Evolutionary conservation across 1,140 invertebrate genomes (phyloP), one percentile per base, ranked within the genome.

Genomic region (Drosophila navojoa): DNA sequence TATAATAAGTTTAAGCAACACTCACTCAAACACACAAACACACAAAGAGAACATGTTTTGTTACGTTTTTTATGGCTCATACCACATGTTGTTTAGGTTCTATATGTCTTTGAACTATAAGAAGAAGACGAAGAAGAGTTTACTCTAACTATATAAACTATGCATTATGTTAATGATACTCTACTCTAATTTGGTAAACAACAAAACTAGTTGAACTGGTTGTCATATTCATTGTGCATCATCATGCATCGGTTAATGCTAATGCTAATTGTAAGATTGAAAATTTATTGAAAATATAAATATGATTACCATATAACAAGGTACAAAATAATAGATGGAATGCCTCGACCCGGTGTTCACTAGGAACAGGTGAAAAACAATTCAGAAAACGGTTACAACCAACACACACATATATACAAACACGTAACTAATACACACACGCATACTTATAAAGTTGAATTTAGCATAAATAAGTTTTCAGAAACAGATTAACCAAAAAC

Each of bases 391-490:
- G 49, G 11, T 58, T 16, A 59, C 38, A 60, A 11, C 15, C 32
- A 58, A 15, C 53, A 71, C 15, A 59, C 7, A 54, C 16, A 50
- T 22, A 55, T 5, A 38, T n/a, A 61, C n/a, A 68, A 6, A 44
- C 16, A 54, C 57, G 19, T 22, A 22, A 79, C 62, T 59, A 35
- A 59, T 45, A 71, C 62, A 57, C 25, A 54, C 57, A 80, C 59
- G 54, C 49, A 59, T 67, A 72, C 62, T 74, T 79, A 74, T 44
- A 70, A 81, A 78, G 73, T 76, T 79, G 71, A 77, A 79, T 57
- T 62, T 75, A 86, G 63, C 60, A 68, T 81, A 77, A 80, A 62
- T 81, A 84, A 81, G 76, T 78, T 85, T 77, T 78, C 81, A 85
- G 40, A 64, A 81, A 35, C 49, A 61, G 60, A 55, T 44, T 13